Evolutionary conservation across 2,797 vertebrate genomes (phyloP).

Genomic region (Urocyon cinereoargenteus): DNA sequence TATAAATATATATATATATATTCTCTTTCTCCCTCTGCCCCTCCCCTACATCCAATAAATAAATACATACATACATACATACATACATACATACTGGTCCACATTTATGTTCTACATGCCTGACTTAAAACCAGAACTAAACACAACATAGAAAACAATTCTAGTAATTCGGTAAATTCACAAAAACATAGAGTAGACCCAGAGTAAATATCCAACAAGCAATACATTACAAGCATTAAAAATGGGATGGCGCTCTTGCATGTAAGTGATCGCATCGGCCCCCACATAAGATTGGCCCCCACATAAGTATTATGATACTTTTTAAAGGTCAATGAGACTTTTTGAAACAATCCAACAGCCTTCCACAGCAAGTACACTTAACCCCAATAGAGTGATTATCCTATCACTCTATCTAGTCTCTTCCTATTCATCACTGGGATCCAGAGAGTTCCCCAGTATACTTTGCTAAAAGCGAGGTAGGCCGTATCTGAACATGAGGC

Average conservation of each 20-base stretch:
- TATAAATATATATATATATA: too few relatives aligned
- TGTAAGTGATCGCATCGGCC: background rate
- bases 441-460: fast-evolving
- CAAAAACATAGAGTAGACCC: background rate
- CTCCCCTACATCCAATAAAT: too few relatives aligned
- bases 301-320: background rate
- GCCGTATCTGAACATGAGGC: background rate
- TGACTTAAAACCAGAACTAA: constrained; percentile 23
- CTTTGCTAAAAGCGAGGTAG: background rate
- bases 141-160: background rate
- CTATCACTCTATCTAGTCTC: background rate
- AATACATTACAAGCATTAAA: background rate
- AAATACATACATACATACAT: too few relatives aligned
- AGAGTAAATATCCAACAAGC: background rate
- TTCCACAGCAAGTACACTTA: background rate
- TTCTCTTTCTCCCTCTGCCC: background rate
- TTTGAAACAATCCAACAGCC: background rate
- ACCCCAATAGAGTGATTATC: background rate
- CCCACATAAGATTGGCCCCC: background rate
- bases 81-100: too few relatives aligned
- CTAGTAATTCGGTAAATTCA: background rate
- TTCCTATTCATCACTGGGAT: background rate
- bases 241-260: background rate
- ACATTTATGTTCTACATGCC: background rate
- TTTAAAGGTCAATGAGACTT: background rate